A percentile compares a stretch with the other conserved stretches of the same genome.
Conservation (phyloP, 1,140 invertebrate genomes). For the Euwallacea fornicatus region DNA sequence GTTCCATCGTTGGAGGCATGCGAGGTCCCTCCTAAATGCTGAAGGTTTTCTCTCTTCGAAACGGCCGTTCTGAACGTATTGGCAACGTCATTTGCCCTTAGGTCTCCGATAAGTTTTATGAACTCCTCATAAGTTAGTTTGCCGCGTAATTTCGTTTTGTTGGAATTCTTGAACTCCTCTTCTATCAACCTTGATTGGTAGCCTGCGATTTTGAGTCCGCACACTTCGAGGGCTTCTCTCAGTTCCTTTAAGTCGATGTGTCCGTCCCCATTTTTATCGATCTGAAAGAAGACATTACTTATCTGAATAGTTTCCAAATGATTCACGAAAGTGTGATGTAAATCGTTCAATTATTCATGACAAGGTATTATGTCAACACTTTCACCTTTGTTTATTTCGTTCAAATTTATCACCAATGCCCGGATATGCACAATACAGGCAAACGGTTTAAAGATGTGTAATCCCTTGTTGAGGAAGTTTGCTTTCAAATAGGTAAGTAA, state of each 20-base stretch:
- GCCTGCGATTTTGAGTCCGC: slow-evolving; percentile 91
- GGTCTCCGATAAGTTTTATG: slow-evolving; percentile 82
- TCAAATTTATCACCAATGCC: background rate
- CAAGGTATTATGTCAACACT: slow-evolving; percentile 15
- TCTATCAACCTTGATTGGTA: slow-evolving; percentile 90
- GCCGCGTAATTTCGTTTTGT: slow-evolving; percentile 68
- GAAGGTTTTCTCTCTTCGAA: slow-evolving; percentile 89
- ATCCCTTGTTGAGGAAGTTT: background rate
- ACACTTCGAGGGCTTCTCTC: slow-evolving; percentile 84
- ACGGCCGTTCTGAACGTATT: slow-evolving; percentile 90
- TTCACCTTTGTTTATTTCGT: slow-evolving; percentile 16
- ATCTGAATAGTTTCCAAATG: slow-evolving; percentile 2
- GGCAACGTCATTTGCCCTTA: slow-evolving; percentile 88
- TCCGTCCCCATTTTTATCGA: slow-evolving; percentile 89
- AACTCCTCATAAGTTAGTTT: slow-evolving; percentile 85
- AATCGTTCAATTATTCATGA: slow-evolving; percentile 16
- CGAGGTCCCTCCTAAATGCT: slow-evolving; percentile 91
- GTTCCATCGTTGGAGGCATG: slow-evolving; percentile 93
- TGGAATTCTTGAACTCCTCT: slow-evolving; percentile 80
- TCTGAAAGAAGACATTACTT: slow-evolving; percentile 62
- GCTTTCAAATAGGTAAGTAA: background rate
- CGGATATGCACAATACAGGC: slow-evolving; percentile 8
- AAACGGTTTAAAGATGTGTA: slow-evolving; percentile 1
- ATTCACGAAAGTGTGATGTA: slow-evolving; percentile 1
- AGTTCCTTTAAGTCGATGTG: slow-evolving; percentile 88